Conservation (phyloP, 2,888 invertebrate species). For the Nemapogon koenigi region DNA sequence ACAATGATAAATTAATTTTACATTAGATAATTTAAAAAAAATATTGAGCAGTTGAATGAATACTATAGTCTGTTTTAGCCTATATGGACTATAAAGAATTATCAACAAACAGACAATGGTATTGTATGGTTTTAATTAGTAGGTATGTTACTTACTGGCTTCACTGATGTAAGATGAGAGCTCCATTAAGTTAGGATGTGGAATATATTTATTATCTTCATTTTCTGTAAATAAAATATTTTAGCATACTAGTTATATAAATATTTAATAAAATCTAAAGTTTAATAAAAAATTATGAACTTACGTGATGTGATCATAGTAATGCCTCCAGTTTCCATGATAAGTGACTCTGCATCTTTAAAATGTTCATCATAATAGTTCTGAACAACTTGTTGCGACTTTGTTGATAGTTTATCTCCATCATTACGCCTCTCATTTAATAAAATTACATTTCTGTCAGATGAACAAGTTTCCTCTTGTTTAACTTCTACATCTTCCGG, state of each 20-base stretch:
- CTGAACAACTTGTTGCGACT: too few species aligned
- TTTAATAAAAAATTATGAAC: constrained; percentile 14
- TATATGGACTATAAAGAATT: too few species aligned
- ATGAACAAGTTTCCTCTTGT: constrained; percentile 16
- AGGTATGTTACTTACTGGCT: constrained; percentile 37
- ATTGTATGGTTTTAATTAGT: too few species aligned
- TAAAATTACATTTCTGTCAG: too few species aligned
- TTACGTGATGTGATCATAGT: constrained; percentile 49
- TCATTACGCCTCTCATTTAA: constrained; percentile 16
- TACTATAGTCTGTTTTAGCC: too few species aligned
- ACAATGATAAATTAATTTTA: too few species aligned
- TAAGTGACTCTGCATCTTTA: constrained; percentile 81
- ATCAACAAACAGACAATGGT: too few species aligned
- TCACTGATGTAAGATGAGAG: constrained; percentile 56
- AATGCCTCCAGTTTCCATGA: constrained; percentile 68
- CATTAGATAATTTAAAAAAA: too few species aligned
- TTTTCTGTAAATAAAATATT: constrained; percentile 29
- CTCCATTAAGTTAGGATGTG: constrained; percentile 54
- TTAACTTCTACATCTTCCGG: constrained; percentile 18
- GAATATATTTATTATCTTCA: constrained; percentile 46
- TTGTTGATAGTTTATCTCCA: too few species aligned
- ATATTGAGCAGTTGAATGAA: too few species aligned
- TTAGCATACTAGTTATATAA: neutral
- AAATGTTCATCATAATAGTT: constrained; percentile 70
- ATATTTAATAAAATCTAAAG: neutral